These are phyloP conservation scores for Myrmecophaga tridactyla DNA, from an alignment of 2,113 vertebrate species.

Conservation along the genomic window DNA sequence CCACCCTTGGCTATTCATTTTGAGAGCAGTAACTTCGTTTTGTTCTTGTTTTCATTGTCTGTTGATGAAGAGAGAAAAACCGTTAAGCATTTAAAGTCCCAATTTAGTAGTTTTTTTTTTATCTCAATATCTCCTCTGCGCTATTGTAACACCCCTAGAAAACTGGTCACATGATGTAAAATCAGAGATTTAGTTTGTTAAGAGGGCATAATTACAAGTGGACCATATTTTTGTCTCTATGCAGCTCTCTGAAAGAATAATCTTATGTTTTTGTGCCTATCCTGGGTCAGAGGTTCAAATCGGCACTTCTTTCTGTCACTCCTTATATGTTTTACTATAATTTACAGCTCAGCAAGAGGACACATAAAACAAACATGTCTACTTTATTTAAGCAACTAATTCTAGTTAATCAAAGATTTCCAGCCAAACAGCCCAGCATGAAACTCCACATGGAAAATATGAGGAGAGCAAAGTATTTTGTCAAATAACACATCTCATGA, in stretches of 20 bases:
- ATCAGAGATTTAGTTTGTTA: conserved; percentile 82
- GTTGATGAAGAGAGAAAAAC: conserved; percentile 60
- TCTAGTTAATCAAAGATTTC: conserved; percentile 87
- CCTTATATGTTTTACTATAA: conserved; percentile 85
- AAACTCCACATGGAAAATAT: conserved; percentile 85
- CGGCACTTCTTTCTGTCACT: conserved; percentile 85
- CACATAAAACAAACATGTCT: conserved; percentile 86
- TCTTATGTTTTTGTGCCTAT: conserved; percentile 84
- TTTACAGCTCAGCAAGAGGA: conserved; percentile 85
- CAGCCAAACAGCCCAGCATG: conserved; percentile 86
- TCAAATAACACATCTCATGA: conserved; percentile 91
- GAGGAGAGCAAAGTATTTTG: conserved; percentile 92
- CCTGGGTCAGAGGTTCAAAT: conserved; percentile 85
- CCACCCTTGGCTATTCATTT: background rate
- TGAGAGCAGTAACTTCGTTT: conserved; percentile 40
- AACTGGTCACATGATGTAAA: conserved; percentile 67
- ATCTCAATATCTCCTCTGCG: conserved; percentile 52
- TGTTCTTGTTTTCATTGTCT: background rate
- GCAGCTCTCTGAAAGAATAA: conserved; percentile 84
- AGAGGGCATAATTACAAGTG: conserved; percentile 76
- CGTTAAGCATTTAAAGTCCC: conserved; percentile 46
- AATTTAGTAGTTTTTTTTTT: conserved; percentile 34
- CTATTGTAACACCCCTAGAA: conserved; percentile 50
- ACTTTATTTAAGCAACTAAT: conserved; percentile 87
- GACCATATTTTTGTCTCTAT: conserved; percentile 83